Base-by-base conservation (phyloP, 1,140 invertebrate genomes). In the Sarcophaga bullata region DNA sequence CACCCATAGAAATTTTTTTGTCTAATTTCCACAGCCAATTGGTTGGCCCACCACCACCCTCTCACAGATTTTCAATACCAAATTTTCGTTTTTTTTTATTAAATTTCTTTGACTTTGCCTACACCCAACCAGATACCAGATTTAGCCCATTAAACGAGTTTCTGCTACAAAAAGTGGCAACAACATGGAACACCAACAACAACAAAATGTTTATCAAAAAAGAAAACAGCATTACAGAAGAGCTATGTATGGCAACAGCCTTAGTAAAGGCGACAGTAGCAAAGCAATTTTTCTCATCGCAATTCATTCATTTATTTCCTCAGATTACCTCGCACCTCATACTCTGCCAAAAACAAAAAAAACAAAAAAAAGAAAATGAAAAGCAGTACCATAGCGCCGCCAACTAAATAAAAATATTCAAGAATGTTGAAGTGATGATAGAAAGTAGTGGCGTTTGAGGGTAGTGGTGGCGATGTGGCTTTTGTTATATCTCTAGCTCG, bases 131-230 rank as follows among this genome's bases (percentile, higher is more conserved):
- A 37, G 25, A 37, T 37, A 37, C 17, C 19, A 19, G 62, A 52
- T 78, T 52, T 50, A 78, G 25, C 49, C 25, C 17, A 52, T 78
- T 78, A 78, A 78, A 52, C 48, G n/a, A 78, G 75, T 78, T 78
- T 78, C 48, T 50, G 10, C 47, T 19, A 48, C 46, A 48, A 48
- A 48, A 76, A 76, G 8, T 25, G 48, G 62, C 17, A 62, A n/a
- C 58, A 58, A 58, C 15, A n/a, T n/a, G 54, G n/a, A 58, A 58
- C n/a, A 58, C 54, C 6, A 58, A 6, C 54, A n/a, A 6, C 54
- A n/a, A 58, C 11, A 13, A 58, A 37, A 37, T 37, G 25, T 37
- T 37, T 37, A 4, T 4, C 25, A 37, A 37, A 37, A 37, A 37
- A 37, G 25, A 37, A 37, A 62, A 17, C 15, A 68, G 7, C 62